These are phyloP conservation scores for Amblyopsis rosae DNA, from an alignment of 2,113 vertebrate species.

Conservation along the genomic window DNA sequence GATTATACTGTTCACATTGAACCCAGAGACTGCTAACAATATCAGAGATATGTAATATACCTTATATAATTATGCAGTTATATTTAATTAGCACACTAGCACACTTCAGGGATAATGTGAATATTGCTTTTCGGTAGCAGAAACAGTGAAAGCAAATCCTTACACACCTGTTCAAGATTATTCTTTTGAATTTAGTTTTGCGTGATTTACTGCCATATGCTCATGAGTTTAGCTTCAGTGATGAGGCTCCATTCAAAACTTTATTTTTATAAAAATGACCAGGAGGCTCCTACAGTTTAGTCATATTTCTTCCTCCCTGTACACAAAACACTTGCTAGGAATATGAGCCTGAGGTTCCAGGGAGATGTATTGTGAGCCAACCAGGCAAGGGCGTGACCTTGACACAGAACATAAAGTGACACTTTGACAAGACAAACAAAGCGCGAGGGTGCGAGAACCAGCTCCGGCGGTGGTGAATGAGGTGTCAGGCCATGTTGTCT, in stretches of 20 bases:
- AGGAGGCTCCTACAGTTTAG: constrained; percentile 3
- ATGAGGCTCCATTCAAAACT: constrained; percentile 49
- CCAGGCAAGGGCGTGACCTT: constrained; percentile 61
- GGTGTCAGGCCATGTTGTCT: constrained; percentile 60
- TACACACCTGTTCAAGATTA: constrained; percentile 26
- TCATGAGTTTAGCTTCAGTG: constrained; percentile 35
- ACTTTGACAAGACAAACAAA: constrained; percentile 70
- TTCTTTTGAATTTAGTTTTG: constrained; percentile 1
- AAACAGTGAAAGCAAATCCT: constrained; percentile 28
- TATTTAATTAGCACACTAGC: neutral
- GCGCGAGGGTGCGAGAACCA: constrained; percentile 51
- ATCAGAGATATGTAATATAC: constrained; percentile 37
- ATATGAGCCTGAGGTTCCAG: constrained; percentile 32
- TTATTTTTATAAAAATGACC: constrained; percentile 56
- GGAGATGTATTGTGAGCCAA: constrained; percentile 46
- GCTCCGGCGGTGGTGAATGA: constrained; percentile 54
- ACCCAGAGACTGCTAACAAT: constrained; percentile 29
- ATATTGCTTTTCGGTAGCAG: constrained; percentile 16
- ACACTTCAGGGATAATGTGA: neutral
- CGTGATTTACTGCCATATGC: constrained; percentile 23
- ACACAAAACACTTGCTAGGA: constrained; percentile 41
- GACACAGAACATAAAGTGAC: constrained; percentile 55
- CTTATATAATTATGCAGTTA: constrained; percentile 34
- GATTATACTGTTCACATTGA: constrained; percentile 41
- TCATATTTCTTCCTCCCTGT: constrained; percentile 11